Percentiles rank a stretch among this genome's conserved stretches.
These are phyloP conservation scores for Thysanoteuthis rhombus DNA, from an alignment of 2,888 invertebrate species.

Conservation along the genomic window DNA sequence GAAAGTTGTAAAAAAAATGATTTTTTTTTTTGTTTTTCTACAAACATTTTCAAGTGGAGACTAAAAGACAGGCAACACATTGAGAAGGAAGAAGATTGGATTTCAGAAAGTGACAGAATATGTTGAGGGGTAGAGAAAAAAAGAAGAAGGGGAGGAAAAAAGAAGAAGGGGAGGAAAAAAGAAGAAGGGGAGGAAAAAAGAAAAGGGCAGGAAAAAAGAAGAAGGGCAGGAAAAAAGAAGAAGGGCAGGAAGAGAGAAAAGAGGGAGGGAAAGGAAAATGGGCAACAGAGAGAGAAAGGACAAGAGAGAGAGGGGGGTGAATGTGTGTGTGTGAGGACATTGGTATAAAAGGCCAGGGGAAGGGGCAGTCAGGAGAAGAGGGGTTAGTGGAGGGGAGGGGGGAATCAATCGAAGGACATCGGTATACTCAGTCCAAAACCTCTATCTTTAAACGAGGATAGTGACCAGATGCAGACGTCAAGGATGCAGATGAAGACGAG, in stretches of 20 bases:
- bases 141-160: too few relatives aligned
- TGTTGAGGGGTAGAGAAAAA: not conserved
- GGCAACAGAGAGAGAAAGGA: not conserved
- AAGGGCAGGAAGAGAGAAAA: not conserved
- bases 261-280: not conserved
- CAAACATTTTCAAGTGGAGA: too few relatives aligned
- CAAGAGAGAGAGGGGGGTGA: not conserved
- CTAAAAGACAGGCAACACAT: not conserved
- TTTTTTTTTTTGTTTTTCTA: too few relatives aligned
- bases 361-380: not conserved
- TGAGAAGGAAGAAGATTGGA: not conserved
- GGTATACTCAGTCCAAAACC: conserved; percentile 33
- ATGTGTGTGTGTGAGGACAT: not conserved
- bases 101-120: not conserved
- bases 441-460: conserved; percentile 36
- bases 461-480: conserved; percentile 24
- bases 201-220: not conserved
- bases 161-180: too few relatives aligned
- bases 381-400: not conserved
- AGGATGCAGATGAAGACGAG: not conserved
- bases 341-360: not conserved
- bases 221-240: too few relatives aligned
- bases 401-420: too few relatives aligned
- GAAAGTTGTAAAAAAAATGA: too few relatives aligned
- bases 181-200: too few relatives aligned